Conservation (phyloP, 2,888 invertebrate genomes). For the Euzetes globulus region DNA sequence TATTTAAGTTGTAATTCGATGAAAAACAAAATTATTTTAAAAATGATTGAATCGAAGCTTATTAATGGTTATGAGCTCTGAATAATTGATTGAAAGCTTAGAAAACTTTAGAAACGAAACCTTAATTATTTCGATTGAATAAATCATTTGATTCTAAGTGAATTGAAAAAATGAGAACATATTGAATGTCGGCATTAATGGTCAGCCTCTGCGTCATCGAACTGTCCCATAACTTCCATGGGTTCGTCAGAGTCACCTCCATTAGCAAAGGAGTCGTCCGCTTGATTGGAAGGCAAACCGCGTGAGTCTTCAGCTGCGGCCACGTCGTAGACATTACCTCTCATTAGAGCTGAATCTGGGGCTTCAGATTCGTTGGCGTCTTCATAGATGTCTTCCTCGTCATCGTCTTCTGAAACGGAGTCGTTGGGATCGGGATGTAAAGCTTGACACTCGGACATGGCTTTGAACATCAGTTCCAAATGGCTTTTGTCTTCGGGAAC, state of each 20-base stretch:
- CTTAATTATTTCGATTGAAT: too few species aligned
- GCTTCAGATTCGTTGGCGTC: constrained; percentile 48
- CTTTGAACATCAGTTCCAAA: constrained; percentile 63
- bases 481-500: constrained; percentile 58
- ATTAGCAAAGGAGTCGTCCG: neutral
- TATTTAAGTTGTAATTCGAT: too few species aligned
- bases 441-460: constrained; percentile 67
- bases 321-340: constrained; percentile 48
- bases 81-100: too few species aligned
- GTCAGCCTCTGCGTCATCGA: constrained; percentile 54
- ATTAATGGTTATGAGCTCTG: too few species aligned
- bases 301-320: neutral
- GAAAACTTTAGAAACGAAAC: too few species aligned
- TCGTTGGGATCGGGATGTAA: constrained; percentile 71
- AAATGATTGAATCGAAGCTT: too few species aligned
- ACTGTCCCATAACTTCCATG: constrained; percentile 48
- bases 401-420: constrained; percentile 47
- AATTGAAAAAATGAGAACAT: neutral
- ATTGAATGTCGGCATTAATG: neutral
- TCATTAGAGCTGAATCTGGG: constrained; percentile 45
- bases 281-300: neutral
- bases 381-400: constrained; percentile 42
- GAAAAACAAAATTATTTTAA: too few species aligned
- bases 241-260: constrained; percentile 43
- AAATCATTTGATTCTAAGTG: neutral